A percentile compares a stretch with the other conserved stretches of the same genome.
These are phyloP conservation scores for Lucifuga dentata DNA, from an alignment of 2,113 vertebrate genomes.

Conservation along the genomic window DNA sequence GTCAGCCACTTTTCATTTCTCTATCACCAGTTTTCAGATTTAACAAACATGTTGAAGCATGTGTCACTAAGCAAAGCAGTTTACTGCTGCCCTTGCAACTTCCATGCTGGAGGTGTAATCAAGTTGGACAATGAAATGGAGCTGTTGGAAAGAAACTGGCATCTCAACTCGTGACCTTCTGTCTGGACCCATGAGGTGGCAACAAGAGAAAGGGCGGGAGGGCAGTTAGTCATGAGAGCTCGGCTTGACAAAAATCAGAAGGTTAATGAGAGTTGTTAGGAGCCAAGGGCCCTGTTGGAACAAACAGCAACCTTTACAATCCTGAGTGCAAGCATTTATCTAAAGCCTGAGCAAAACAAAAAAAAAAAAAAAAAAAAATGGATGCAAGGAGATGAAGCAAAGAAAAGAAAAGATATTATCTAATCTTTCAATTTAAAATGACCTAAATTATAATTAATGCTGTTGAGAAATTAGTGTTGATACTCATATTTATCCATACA, in stretches of 20 bases:
- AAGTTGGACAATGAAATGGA: slow-evolving; percentile 13
- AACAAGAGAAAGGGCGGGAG: slow-evolving; percentile 37
- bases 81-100: slow-evolving; percentile 18
- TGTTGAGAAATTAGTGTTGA: slow-evolving; percentile 2
- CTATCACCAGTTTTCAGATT: no score
- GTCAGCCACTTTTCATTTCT: no score
- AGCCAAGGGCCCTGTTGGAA: slow-evolving; percentile 30
- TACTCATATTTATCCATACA: slow-evolving; percentile 2
- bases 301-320: background rate
- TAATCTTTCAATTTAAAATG: slow-evolving; percentile 17
- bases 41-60: slow-evolving; percentile 38
- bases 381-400: slow-evolving; percentile 3
- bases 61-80: background rate
- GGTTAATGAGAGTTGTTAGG: slow-evolving; percentile 57
- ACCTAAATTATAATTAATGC: background rate
- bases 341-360: slow-evolving; percentile 4
- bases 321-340: slow-evolving; percentile 2
- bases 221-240: slow-evolving; percentile 19
- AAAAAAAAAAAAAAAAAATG: background rate
- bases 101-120: background rate
- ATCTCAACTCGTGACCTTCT: slow-evolving; percentile 17
- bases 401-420: background rate
- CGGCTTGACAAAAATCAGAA: slow-evolving; percentile 42
- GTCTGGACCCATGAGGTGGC: slow-evolving; percentile 19
- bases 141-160: slow-evolving; percentile 7